Base-by-base conservation (phyloP, 1,140 invertebrate species). In the Drosophila prosaltans region DNA sequence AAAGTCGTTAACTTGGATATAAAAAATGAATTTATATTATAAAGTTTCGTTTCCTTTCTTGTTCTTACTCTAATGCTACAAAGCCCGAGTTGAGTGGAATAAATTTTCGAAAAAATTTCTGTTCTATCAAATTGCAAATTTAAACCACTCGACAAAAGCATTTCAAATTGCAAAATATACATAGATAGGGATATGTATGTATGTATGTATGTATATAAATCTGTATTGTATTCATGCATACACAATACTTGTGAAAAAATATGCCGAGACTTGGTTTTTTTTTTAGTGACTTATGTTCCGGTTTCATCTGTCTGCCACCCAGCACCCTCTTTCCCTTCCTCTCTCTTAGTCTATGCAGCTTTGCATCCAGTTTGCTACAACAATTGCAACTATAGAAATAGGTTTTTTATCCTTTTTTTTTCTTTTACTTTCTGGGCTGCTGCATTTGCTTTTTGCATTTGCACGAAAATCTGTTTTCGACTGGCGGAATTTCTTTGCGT, bases 401-500 rank as follows among this genome's bases (percentile, higher is more conserved):
- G 65, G 55, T 55, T 58, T 39, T 32, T 51, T 36, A 7, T 36
- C 32, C 32, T 36, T 41, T 41, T 40, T 11, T 24, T 65, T 62
- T 43, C 51, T 45, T 71, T 32, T 43, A 58, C 43, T 51, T 51
- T 51, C 45, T 51, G 45, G 45, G 24, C 43, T n/a, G 39, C 30
- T 67, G 10, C 45, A 39, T 39, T 57, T 57, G 28, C 11, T 68
- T 67, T 67, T 48, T 51, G 57, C 63, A 59, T 72, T 65, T 74
- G 30, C 48, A 66, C 40, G 24, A 57, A 78, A 84, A 81, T 85
- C 81, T 84, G 81, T 85, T 81, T 75, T 81, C 65, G 81, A 84
- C 81, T 85, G 78, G 62, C 58, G 74, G 67, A 71, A 73, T 84
- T 84, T 51, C 21, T 51, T 26, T 51, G 2, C 16, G 32, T 36